These are phyloP conservation scores for Brachycybe producta DNA, from an alignment of 2,888 invertebrate species.

Conservation along the genomic window DNA sequence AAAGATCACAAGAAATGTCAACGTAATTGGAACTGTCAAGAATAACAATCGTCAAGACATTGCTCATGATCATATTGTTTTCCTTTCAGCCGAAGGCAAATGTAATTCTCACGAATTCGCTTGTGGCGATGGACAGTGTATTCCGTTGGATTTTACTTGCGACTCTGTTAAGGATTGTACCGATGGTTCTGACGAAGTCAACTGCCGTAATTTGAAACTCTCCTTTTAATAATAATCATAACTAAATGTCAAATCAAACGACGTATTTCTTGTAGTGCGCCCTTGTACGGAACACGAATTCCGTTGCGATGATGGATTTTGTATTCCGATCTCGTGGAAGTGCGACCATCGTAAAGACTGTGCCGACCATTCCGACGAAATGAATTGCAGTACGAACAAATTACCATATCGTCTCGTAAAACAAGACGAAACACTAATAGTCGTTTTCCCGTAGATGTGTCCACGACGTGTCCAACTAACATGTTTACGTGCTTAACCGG, in stretches of 20 bases:
- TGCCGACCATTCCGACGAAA: constrained; percentile 47
- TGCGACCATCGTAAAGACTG: constrained; percentile 40
- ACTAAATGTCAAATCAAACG: constrained; percentile 42
- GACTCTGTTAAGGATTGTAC: constrained; percentile 33
- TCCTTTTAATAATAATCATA: constrained; percentile 46
- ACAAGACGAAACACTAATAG: background rate
- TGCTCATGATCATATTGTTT: constrained; percentile 6
- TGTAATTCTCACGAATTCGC: constrained; percentile 16
- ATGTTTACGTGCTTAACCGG: constrained; percentile 44
- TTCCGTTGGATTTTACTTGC: constrained; percentile 37
- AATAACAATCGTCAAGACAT: background rate
- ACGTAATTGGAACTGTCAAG: constrained; percentile 31
- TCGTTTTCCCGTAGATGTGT: no score
- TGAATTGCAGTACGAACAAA: constrained; percentile 34
- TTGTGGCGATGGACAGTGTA: constrained; percentile 19
- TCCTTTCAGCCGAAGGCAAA: constrained; percentile 1
- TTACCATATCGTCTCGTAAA: background rate
- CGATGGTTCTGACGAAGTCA: constrained; percentile 21
- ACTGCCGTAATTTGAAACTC: constrained; percentile 19
- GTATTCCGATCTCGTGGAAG: constrained; percentile 29
- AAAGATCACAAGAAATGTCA: constrained; percentile 45
- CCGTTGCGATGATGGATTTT: constrained; percentile 31
- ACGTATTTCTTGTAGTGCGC: constrained; percentile 9
- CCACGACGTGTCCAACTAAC: constrained; percentile 17
- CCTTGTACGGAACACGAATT: constrained; percentile 30